Conservation (phyloP, 2,113 vertebrate species). For the Cyprinodon variegatus region DNA sequence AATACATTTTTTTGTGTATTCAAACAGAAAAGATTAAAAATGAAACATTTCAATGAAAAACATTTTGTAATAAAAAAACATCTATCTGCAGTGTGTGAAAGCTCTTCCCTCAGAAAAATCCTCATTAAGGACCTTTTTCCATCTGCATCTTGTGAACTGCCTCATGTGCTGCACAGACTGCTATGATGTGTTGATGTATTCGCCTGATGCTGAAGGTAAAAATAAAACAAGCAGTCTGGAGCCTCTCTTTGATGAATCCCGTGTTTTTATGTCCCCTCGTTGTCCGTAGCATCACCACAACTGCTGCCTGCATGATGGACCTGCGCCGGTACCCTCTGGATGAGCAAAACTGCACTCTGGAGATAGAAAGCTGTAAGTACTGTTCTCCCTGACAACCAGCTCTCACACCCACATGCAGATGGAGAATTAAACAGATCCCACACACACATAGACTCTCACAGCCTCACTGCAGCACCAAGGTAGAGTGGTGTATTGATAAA, state of each 20-base stretch:
- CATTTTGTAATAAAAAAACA: background rate
- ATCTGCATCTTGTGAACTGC: background rate
- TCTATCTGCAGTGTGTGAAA: background rate
- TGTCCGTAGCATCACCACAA: conserved; percentile 92
- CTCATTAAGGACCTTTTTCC: background rate
- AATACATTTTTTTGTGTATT: too few species aligned
- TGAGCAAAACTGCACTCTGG: conserved; percentile 97
- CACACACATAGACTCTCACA: conserved; percentile 36
- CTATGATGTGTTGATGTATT: background rate
- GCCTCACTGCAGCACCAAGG: conserved; percentile 38
- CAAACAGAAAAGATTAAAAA: too few species aligned
- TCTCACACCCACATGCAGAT: conserved; percentile 56
- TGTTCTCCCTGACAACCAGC: conserved; percentile 65
- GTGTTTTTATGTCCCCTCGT: conserved; percentile 31
- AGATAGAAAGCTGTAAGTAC: conserved; percentile 99
- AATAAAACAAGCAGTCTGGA: conserved; percentile 20
- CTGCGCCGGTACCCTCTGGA: conserved; percentile 93
- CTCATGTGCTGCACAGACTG: background rate
- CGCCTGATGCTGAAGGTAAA: conserved; percentile 38
- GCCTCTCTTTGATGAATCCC: conserved; percentile 26
- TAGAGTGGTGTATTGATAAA: conserved; percentile 57
- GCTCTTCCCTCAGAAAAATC: too few species aligned
- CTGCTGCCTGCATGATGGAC: conserved; percentile 98
- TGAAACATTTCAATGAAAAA: background rate
- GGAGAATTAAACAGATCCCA: conserved; percentile 49